Base-by-base conservation (phyloP, 1,140 invertebrate genomes). In the Chymomyza costata region DNA sequence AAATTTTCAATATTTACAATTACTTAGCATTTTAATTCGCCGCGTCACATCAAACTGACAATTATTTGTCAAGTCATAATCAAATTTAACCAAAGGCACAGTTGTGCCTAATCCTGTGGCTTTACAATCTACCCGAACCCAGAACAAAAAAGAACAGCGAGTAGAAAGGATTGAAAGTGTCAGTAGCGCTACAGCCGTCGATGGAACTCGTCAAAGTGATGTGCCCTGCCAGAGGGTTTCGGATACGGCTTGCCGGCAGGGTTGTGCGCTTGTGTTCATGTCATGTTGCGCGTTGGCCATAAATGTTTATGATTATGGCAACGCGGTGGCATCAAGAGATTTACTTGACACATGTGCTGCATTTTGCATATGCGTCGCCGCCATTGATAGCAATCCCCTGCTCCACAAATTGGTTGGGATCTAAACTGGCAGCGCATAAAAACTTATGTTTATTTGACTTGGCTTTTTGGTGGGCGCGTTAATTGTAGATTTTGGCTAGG, bases 391-490 rank as follows among this genome's bases (percentile, higher is more conserved):
- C n/a, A n/a, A n/a, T n/a, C n/a, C n/a, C n/a, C n/a, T n/a, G n/a
- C n/a, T n/a, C n/a, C n/a, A n/a, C n/a, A n/a, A n/a, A n/a, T n/a
- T n/a, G n/a, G n/a, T n/a, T n/a, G n/a, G n/a, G n/a, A n/a, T n/a
- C n/a, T 46, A 67, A 60, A 60, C 56, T 67, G 53, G 39, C 64
- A 63, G 65, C 74, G 53, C 73, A 80, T 80, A 80, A 80, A 80
- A 80, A 80, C 73, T 80, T 80, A 80, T 80, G 73, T 80, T 80
- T 80, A 80, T 80, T 80, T 80, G 68, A 73, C 73, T 80, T 80
- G 73, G 73, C 73, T 70, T 80, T 68, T 49, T n/a, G n/a, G 50
- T n/a, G 18, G 16, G 25, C 39, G 40, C 50, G 65, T 81, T 80
- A 80, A 80, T 80, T 80, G 74, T 55, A 50, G 58, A 59, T 52